Conservation (phyloP, 2,113 vertebrate genomes). For the Barnardius zonarius region DNA sequence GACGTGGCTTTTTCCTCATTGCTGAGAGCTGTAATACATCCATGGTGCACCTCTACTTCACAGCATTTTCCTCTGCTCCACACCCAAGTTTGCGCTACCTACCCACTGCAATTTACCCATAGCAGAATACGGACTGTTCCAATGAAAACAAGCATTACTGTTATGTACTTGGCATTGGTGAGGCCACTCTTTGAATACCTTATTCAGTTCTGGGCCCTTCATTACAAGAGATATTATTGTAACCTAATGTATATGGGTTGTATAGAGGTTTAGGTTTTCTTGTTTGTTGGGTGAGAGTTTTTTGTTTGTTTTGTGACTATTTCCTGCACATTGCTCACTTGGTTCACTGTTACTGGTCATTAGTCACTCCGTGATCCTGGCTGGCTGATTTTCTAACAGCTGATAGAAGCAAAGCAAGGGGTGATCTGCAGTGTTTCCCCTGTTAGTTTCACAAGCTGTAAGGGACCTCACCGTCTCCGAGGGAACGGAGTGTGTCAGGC, state of each 20-base stretch:
- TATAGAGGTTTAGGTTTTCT: background rate
- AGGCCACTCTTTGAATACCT: background rate
- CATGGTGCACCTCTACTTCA: background rate
- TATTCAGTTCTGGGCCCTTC: background rate
- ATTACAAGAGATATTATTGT: background rate
- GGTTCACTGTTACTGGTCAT: background rate
- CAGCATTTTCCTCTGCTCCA: background rate
- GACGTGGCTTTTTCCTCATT: background rate
- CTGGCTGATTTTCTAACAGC: background rate
- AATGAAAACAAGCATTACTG: background rate
- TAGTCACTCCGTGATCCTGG: background rate
- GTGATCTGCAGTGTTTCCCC: background rate
- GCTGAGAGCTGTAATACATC: background rate
- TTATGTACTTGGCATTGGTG: background rate
- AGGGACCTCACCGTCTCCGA: no score
- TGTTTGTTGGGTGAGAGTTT: background rate
- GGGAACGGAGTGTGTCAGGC: background rate
- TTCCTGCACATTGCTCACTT: background rate
- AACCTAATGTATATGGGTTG: no score
- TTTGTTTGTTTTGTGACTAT: background rate
- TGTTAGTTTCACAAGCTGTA: background rate
- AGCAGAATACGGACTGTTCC: background rate
- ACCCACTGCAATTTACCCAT: background rate
- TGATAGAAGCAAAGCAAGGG: background rate
- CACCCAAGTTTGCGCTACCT: background rate